Evolutionary conservation across 1,140 invertebrate genomes (phyloP).

Genomic region (Linepithema humile): DNA sequence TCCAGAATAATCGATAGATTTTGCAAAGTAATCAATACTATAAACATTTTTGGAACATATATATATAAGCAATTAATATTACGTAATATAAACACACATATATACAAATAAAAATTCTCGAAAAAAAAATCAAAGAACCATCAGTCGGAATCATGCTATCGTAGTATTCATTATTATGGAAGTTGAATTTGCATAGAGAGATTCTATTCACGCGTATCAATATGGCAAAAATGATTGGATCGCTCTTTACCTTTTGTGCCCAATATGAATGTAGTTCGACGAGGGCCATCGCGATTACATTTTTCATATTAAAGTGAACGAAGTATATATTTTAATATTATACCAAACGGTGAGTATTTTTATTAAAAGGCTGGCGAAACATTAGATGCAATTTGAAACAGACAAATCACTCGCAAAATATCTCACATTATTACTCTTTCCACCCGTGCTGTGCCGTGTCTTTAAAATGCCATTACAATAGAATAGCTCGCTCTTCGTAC

Average conservation of each 20-base stretch:
- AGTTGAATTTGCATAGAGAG: neutral
- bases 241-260: neutral
- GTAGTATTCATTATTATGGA: neutral
- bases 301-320: constrained; percentile 4
- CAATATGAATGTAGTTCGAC: constrained; percentile 14
- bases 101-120: too few species aligned
- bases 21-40: neutral
- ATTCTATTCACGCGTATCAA: neutral
- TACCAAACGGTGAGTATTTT: neutral
- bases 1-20: neutral
- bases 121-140: neutral
- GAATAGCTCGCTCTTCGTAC: constrained; percentile 17
- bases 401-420: neutral
- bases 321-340: constrained; percentile 27
- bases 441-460: neutral
- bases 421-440: neutral
- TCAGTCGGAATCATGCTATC: too few species aligned
- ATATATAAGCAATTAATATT: too few species aligned
- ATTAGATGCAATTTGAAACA: neutral
- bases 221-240: neutral
- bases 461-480: constrained; percentile 54
- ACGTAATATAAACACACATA: too few species aligned
- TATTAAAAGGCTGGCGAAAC: neutral
- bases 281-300: constrained; percentile 12
- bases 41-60: neutral